phyloP scores from a whole-genome alignment of 2,797 vertebrate species.

The Sebastes itinus region DNA sequence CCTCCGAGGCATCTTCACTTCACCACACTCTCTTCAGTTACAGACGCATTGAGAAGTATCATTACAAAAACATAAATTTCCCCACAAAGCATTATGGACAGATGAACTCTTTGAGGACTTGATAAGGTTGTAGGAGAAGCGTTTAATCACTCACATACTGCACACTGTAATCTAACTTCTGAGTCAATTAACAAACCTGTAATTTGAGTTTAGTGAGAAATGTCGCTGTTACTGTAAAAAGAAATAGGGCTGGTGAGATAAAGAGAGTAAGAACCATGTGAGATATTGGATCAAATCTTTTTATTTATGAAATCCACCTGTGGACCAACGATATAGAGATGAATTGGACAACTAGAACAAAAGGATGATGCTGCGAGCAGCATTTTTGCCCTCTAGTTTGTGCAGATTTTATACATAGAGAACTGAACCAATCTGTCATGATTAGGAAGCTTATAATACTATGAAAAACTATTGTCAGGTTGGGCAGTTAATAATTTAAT shows the following conservation, averaged over 20 bases:
- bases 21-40: background rate
- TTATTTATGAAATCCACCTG: constrained; percentile 35
- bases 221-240: background rate
- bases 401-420: background rate
- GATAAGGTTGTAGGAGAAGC: background rate
- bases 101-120: background rate
- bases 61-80: background rate
- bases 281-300: background rate
- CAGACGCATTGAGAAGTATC: background rate
- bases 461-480: background rate
- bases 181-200: background rate
- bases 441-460: background rate
- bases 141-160: background rate
- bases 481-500: background rate
- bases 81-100: background rate
- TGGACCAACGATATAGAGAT: background rate
- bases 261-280: background rate
- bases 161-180: background rate
- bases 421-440: background rate
- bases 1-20: constrained; percentile 1
- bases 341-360: background rate
- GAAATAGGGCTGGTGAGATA: background rate
- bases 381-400: background rate
- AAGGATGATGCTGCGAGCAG: constrained; percentile 18
- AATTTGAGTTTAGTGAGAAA: background rate